Percentiles rank a stretch among this genome's conserved stretches.
Conservation (phyloP, 2,113 vertebrate species). For the Noctilio leporinus region DNA sequence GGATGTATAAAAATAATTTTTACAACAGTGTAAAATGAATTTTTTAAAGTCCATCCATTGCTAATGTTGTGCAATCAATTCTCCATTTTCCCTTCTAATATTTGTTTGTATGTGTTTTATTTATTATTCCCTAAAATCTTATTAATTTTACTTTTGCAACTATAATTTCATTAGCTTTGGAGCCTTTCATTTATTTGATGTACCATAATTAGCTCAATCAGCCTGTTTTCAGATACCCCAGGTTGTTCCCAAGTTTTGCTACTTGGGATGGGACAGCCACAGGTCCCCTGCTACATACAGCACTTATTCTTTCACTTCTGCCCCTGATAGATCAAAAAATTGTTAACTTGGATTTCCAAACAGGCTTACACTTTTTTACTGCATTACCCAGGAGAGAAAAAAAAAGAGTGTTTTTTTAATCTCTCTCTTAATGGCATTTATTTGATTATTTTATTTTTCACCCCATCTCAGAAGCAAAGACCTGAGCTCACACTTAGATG, state of each 20-base stretch:
- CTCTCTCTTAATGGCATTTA: background rate
- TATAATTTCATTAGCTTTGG: background rate
- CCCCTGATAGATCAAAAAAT: background rate
- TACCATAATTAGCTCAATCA: background rate
- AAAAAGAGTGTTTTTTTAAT: background rate
- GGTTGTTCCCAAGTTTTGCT: background rate
- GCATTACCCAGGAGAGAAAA: background rate
- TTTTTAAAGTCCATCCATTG: background rate
- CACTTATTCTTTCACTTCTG: background rate
- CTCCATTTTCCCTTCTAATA: background rate
- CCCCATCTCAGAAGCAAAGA: background rate
- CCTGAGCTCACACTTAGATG: background rate
- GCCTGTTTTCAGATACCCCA: background rate
- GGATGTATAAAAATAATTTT: background rate
- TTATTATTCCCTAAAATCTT: background rate
- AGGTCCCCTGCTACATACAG: background rate
- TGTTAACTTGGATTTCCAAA: conserved; percentile 18
- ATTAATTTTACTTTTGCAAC: background rate
- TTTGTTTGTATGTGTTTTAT: background rate
- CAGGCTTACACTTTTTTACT: background rate
- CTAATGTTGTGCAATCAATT: background rate
- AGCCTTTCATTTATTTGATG: background rate
- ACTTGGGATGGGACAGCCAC: background rate
- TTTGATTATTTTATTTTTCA: background rate
- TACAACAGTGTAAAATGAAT: background rate